Conservation (phyloP, 2,797 vertebrate genomes). For the Pangasius macronema region DNA sequence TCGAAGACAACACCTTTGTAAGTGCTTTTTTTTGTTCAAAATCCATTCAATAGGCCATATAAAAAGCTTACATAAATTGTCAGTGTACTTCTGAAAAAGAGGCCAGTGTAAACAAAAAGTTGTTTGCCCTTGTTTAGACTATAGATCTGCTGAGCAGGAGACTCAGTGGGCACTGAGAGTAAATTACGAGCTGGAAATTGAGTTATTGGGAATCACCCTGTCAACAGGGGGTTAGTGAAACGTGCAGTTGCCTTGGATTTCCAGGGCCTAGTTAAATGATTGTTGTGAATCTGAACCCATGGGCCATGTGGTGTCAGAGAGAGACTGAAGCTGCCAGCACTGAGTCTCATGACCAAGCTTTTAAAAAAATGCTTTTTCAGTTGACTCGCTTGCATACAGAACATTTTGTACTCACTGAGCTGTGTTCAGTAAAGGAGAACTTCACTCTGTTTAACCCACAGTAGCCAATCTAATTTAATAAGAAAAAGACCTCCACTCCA, state of each 20-base stretch:
- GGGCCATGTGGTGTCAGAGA: slow-evolving; percentile 57
- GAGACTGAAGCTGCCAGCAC: slow-evolving; percentile 56
- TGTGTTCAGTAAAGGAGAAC: not conserved
- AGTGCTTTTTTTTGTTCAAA: slow-evolving; percentile 23
- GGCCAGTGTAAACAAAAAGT: slow-evolving; percentile 52
- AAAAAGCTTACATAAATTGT: slow-evolving; percentile 7
- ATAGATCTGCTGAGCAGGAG: slow-evolving; percentile 47
- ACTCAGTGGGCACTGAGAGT: slow-evolving; percentile 60
- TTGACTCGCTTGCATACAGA: slow-evolving; percentile 58
- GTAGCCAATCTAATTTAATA: not conserved
- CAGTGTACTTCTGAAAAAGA: slow-evolving; percentile 8
- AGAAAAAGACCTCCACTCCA: not conserved
- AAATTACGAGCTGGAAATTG: slow-evolving; percentile 61
- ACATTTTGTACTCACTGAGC: slow-evolving; percentile 14
- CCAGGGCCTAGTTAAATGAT: slow-evolving; percentile 60
- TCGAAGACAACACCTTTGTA: not conserved
- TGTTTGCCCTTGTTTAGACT: slow-evolving; percentile 49
- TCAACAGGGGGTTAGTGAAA: slow-evolving; percentile 56
- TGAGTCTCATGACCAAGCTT: slow-evolving; percentile 42
- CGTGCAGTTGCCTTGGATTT: slow-evolving; percentile 64
- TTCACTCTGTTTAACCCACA: slow-evolving; percentile 23
- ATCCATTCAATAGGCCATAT: slow-evolving; percentile 7
- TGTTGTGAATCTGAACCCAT: slow-evolving; percentile 56
- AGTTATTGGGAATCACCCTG: slow-evolving; percentile 63
- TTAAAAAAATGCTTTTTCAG: slow-evolving; percentile 34